A percentile compares a stretch with the other conserved stretches of the same genome.
Evolutionary conservation across 2,888 invertebrate species (phyloP).

Genomic region (Sepiola atlantica): DNA sequence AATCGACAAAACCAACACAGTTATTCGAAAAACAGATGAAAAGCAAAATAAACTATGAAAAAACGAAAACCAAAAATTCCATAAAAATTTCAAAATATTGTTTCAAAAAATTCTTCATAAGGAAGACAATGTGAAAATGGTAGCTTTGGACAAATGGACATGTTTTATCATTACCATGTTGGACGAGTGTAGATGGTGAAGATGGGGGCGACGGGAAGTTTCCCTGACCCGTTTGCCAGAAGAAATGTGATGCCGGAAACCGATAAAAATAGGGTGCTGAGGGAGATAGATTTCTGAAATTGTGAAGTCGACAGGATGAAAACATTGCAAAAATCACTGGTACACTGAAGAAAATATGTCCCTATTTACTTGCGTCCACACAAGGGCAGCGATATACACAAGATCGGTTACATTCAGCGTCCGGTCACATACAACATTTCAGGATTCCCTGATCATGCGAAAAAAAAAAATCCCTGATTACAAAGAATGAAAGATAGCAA

Average conservation of each 20-base stretch:
- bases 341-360: background rate
- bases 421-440: too few species aligned
- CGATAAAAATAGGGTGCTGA: background rate
- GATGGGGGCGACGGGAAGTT: too few species aligned
- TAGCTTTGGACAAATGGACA: background rate
- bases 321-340: background rate
- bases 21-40: background rate
- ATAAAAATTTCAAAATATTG: background rate
- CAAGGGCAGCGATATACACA: too few species aligned
- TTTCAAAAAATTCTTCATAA: background rate
- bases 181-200: background rate
- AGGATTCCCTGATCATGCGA: too few species aligned
- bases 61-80: background rate
- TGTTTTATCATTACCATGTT: background rate
- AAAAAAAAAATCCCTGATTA: too few species aligned
- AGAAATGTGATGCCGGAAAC: background rate
- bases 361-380: too few species aligned
- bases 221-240: background rate
- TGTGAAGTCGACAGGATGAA: background rate
- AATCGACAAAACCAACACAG: background rate
- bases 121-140: background rate
- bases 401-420: too few species aligned
- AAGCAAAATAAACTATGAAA: background rate
- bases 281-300: background rate
- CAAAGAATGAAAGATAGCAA: too few species aligned